Evolutionary conservation across 1,140 invertebrate genomes (phyloP).

Genomic region (Diorhabda sublineata): DNA sequence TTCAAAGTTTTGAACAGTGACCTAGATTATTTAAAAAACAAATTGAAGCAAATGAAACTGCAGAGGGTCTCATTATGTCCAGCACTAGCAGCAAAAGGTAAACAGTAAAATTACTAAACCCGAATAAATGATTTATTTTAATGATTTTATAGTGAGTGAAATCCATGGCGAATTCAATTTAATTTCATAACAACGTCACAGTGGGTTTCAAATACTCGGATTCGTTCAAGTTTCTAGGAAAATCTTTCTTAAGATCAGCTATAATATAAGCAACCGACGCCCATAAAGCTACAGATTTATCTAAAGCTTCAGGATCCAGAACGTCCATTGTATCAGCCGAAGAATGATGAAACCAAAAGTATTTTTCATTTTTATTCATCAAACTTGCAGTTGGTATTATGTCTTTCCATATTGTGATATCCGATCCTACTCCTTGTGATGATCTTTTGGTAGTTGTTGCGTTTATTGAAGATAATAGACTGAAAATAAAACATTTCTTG

Average conservation of each 20-base stretch:
- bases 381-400: constrained; percentile 64
- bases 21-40: too few species aligned
- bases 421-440: constrained; percentile 50
- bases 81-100: too few species aligned
- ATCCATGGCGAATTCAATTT: too few species aligned
- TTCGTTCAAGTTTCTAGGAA: constrained; percentile 49
- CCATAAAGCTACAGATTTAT: constrained; percentile 68
- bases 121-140: too few species aligned
- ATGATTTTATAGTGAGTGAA: too few species aligned
- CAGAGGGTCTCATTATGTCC: too few species aligned
- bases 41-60: too few species aligned
- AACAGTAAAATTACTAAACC: too few species aligned
- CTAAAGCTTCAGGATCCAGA: constrained; percentile 60
- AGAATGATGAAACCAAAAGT: constrained; percentile 80
- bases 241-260: constrained; percentile 64
- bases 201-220: too few species aligned
- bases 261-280: constrained; percentile 67
- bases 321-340: constrained; percentile 74
- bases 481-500: constrained; percentile 27
- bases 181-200: too few species aligned
- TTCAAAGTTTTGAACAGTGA: too few species aligned
- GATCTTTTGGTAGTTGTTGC: constrained; percentile 48
- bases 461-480: constrained; percentile 53
- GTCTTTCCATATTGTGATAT: constrained; percentile 59
- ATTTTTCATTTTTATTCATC: constrained; percentile 63